These are phyloP conservation scores for Acholoe squamosa DNA, from an alignment of 2,888 invertebrate species.

Conservation along the genomic window DNA sequence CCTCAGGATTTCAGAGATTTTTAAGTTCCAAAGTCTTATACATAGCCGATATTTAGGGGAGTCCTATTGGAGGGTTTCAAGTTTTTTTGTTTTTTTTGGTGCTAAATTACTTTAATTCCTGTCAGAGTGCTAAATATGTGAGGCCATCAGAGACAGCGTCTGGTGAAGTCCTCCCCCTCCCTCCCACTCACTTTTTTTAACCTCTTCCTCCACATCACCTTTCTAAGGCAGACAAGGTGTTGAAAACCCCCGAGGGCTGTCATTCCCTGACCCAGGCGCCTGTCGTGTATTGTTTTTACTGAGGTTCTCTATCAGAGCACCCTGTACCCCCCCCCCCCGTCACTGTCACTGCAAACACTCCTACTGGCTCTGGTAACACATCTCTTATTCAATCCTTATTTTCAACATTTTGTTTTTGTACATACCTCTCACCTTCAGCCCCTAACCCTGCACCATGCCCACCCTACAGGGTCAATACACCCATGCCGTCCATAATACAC, in stretches of 20 bases:
- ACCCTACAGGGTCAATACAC: no score
- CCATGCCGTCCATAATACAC: no score
- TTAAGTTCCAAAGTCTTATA: no score
- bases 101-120: no score
- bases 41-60: no score
- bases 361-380: background rate
- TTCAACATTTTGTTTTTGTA: background rate
- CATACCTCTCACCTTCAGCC: no score
- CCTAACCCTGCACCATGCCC: no score
- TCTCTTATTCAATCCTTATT: background rate
- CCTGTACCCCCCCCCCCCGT: background rate
- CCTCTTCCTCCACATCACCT: background rate
- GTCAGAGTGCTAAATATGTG: no score
- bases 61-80: no score
- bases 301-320: background rate
- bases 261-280: background rate
- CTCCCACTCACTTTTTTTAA: background rate
- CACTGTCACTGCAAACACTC: background rate
- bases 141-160: no score
- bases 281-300: background rate
- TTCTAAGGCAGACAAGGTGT: background rate
- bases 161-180: background rate
- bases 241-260: slow-evolving; percentile 8
- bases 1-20: no score
- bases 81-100: no score